Base-by-base conservation (phyloP, 2,797 vertebrate species). In the Silurus aristotelis region DNA sequence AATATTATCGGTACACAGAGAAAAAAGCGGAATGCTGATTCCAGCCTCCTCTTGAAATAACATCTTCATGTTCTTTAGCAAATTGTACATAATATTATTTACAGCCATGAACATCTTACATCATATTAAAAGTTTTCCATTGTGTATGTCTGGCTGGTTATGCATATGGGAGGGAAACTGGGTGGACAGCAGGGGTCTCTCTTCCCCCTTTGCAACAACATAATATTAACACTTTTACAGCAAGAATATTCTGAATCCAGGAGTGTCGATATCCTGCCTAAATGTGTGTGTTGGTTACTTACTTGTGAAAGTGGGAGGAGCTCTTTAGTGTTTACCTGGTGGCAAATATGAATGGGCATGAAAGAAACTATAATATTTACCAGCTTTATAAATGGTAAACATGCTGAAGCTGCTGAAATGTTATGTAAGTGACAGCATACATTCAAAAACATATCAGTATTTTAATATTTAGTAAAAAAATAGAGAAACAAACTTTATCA, bases 171-270 rank as follows among this genome's bases (percentile, higher is more conserved):
- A 72, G 19, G 25, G 17, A 12, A 14, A 52, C 6, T 55, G 2
- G 9, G 7, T 48, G 14, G 38, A 60, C 70, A 83, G 82, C 70
- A 83, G 82, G 38, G 82, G 82, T 63, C 82, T 66, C 82, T 83
- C 60, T 66, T 63, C 20, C 31, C 43, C 70, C 22, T 73, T 61
- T 43, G 8, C 25, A 43, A 60, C 27, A 61, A 19, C 15, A 6
- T 31, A 64, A 22, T 64, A 31, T 67, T 31, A 67, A 67, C 14
- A 15, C 0, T 67, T 67, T 67, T 31, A 25, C 27, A 38, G 0
- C 6, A 43, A 70, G 2, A 70, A 43, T 9, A 70, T 70, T 70
- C 67, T 31, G 66, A 68, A 68, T 5, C 15, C 27, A 31, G 14
- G 25, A 20, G 64, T 6, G 27, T 27, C 5, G 15, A 68, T 68